Base-by-base conservation (phyloP, 2,888 invertebrate species). In the Amblyjoppa fuscipennis region DNA sequence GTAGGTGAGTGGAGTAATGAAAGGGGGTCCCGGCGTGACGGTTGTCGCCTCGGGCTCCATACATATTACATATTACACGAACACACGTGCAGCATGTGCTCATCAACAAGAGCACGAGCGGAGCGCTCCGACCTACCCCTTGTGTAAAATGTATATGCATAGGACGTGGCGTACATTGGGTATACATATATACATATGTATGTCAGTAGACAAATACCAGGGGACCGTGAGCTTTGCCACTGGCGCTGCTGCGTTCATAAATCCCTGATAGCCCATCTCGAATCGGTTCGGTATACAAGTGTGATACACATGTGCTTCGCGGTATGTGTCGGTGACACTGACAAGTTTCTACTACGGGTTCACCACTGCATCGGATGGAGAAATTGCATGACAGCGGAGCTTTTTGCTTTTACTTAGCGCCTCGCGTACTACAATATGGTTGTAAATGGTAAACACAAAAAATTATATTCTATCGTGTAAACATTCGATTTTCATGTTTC, bases 21-120 rank as follows among this genome's bases (percentile, higher is more conserved):
- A 74, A 51, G 69, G 64, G 51, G 34, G 41, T 74, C 28, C 68
- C 64, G 28, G 74, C 49, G 38, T 64, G 74, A 71, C 64, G n/a
- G 79, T 83, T 69, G 70, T 75, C 79, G 79, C 75, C 66, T 38
- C 34, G 61, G 56, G 75, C 61, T 69, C 51, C 83, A 75, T 83
- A 59, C 79, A 83, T 80, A 83, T 83, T 80, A 75, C 75, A 83
- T 83, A 83, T 75, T 71, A 79, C 56, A 53, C 38, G 78, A 69
- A 53, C 61, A 79, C 74, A 79, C 56, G 69, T 70, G 74, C 68
- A 31, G 74, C 74, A 74, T 53, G 75, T 83, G 49, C 75, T 83
- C 68, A 79, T 75, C 79, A 79, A 79, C 69, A 45, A 69, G 74
- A 78, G 69, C 49, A 28, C 68, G 31, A 13, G 64, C 11, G 20